Percentiles rank a stretch among this genome's conserved stretches.
Conservation (phyloP, 1,140 invertebrate species). For the Aleiodes sp. region DNA sequence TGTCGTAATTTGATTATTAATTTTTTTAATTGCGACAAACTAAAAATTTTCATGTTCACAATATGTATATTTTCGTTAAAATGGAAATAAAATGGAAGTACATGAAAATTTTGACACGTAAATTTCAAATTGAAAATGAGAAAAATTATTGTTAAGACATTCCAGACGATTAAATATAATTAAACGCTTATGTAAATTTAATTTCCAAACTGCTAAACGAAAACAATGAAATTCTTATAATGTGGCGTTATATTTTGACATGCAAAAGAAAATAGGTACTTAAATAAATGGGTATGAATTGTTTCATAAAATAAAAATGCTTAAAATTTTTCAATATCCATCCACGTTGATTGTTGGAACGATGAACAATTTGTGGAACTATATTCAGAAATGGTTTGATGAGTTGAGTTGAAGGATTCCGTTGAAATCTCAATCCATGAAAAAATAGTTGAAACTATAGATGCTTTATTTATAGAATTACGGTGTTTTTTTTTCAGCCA, state of each 20-base stretch:
- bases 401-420: too few species aligned
- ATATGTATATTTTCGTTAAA: constrained; percentile 6
- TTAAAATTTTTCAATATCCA: too few species aligned
- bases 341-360: too few species aligned
- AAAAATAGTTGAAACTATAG: too few species aligned
- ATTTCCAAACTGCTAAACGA: neutral
- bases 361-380: too few species aligned
- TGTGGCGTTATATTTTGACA: neutral
- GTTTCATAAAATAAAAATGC: constrained; percentile 8
- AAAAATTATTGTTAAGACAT: constrained; percentile 1
- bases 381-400: too few species aligned
- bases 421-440: too few species aligned
- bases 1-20: neutral
- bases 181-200: neutral
- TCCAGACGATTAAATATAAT: constrained; percentile 4
- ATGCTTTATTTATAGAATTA: too few species aligned
- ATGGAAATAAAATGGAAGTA: neutral
- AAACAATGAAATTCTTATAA: neutral
- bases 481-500: too few species aligned
- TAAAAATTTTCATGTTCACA: neutral
- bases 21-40: neutral
- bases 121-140: neutral
- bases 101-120: neutral
- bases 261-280: neutral
- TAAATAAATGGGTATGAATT: constrained; percentile 11